A percentile compares a stretch with the other conserved stretches of the same genome.
Conservation (phyloP, 2,797 vertebrate genomes). For the Acipenser oxyrinchus region DNA sequence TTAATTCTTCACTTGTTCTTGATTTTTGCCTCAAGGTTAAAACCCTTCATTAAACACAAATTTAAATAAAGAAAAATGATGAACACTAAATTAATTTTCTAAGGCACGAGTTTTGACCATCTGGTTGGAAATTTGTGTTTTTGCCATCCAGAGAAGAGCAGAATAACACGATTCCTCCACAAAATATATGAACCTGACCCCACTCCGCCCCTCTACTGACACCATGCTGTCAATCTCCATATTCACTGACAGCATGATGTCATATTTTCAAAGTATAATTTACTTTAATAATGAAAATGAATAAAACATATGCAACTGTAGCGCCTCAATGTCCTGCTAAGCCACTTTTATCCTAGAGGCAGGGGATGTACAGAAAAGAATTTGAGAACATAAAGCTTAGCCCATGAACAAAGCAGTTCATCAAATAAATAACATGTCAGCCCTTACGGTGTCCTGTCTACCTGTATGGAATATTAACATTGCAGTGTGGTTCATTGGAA, state of each 20-base stretch:
- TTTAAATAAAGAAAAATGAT: no score
- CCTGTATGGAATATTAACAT: slow-evolving; percentile 33
- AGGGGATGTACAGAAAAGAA: neutral
- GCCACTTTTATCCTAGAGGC: neutral
- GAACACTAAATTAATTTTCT: no score
- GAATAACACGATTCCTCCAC: no score
- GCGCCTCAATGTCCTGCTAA: neutral
- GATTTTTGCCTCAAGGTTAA: no score
- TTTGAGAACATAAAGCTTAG: slow-evolving; percentile 13
- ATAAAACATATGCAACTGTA: neutral
- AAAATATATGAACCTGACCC: no score
- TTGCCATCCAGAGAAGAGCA: no score
- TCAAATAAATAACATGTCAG: slow-evolving; percentile 47
- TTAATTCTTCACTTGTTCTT: no score
- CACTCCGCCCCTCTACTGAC: no score
- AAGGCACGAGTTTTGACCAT: no score
- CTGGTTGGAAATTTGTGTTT: no score
- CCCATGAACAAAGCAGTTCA: slow-evolving; percentile 38
- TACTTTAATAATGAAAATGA: neutral
- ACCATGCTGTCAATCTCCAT: no score
- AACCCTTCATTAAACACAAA: no score
- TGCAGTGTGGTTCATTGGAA: slow-evolving; percentile 13
- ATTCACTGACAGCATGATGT: neutral
- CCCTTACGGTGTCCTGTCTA: slow-evolving; percentile 27
- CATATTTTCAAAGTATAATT: neutral